Percentiles rank a stretch among this genome's conserved stretches.
These are phyloP conservation scores for Cephus spinipes DNA, from an alignment of 2,888 invertebrate genomes.

Conservation along the genomic window DNA sequence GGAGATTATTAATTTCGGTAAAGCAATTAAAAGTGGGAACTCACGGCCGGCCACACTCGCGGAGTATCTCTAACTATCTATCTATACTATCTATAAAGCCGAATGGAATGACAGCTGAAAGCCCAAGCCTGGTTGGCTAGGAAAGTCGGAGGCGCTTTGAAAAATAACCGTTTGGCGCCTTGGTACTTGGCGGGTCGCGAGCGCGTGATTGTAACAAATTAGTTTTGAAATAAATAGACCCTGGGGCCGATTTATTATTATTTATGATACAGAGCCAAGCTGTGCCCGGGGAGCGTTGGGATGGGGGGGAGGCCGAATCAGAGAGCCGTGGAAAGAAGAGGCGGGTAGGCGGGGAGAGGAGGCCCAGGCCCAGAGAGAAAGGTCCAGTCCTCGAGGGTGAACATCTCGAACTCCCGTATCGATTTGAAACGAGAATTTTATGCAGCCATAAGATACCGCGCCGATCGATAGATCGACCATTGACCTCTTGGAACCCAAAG, in stretches of 20 bases:
- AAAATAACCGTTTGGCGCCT: conserved; percentile 29
- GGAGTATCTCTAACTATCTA: background rate
- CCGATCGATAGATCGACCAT: background rate
- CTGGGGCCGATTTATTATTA: conserved; percentile 50
- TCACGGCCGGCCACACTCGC: background rate
- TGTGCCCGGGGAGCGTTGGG: background rate
- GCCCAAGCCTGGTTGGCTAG: conserved; percentile 1
- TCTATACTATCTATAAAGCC: background rate
- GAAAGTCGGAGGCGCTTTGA: conserved; percentile 17
- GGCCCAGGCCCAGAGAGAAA: background rate
- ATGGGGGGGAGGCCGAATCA: background rate
- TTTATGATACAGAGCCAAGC: conserved; percentile 31
- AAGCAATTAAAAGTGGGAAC: conserved; percentile 13
- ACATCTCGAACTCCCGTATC: background rate
- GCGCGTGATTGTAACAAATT: conserved; percentile 52
- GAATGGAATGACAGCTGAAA: conserved; percentile 15
- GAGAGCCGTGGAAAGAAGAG: background rate
- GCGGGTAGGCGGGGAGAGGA: too few species aligned
- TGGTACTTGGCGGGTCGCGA: conserved; percentile 37
- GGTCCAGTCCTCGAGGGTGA: background rate
- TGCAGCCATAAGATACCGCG: background rate
- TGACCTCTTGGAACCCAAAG: background rate
- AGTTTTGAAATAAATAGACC: conserved; percentile 51
- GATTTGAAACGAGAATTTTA: background rate
- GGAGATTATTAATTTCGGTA: conserved; percentile 11